Base-by-base conservation (phyloP, 2,888 invertebrate species). In the Phorcus lineatus region DNA sequence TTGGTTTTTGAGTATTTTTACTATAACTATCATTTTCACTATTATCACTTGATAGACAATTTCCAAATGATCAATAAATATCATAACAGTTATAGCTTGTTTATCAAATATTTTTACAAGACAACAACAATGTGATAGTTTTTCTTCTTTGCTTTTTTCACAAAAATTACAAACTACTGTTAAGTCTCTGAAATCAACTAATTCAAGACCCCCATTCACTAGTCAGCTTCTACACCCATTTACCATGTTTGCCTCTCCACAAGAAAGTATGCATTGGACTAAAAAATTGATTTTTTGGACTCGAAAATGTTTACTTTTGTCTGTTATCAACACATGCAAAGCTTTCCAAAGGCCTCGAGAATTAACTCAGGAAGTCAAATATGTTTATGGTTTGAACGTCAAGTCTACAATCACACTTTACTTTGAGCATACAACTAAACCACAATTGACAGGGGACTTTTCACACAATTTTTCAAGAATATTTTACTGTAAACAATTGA, bases 291-390 rank as follows among this genome's bases (percentile, higher is more conserved):
- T 24, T 62, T 62, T 62, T 62, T 62, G 17, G 22, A 11, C 24
- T 2, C 13, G 22, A 28, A 62, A 24, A 62, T 24, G 28, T 62
- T 62, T 62, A 62, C 62, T 28, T 24, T 62, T 24, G 62, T 24
- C 13, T 62, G 62, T 28, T 62, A 62, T 62, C 24, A 62, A 24
- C 24, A 62, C 22, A 22, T 62, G 17, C 16, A 24, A 62, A 28
- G 28, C 62, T 62, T 28, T 28, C 24, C 2, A 16, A 62, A 62
- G 28, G 62, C 62, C 28, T 13, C 4, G 9, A 28, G 62, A 62
- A 62, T 62, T 62, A 62, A 28, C 62, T 62, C 24, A 62, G 62
- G 62, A 62, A 62, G 62, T 62, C 62, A 62, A 24, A 62, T 28
- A 28, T 62, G 62, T 24, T 36, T 16, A 62, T 40, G 19, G 36